Evolutionary conservation across 2,888 invertebrate species (phyloP).

Genomic region (Keiferia lycopersicella): DNA sequence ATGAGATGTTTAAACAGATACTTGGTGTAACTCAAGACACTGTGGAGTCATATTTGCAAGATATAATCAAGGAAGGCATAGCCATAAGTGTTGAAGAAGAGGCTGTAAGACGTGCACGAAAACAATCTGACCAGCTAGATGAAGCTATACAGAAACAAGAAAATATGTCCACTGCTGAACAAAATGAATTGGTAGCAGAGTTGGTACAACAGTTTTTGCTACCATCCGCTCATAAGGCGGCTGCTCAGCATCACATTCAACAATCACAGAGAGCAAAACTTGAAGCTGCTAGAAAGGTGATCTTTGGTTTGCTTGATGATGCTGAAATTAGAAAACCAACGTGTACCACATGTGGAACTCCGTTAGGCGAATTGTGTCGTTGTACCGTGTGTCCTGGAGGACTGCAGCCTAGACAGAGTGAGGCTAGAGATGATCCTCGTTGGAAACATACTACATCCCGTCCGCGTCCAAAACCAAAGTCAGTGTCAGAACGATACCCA

Average conservation of each 20-base stretch:
- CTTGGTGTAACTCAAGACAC: constrained; percentile 71
- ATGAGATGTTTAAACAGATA: constrained; percentile 89
- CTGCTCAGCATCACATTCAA: constrained; percentile 50
- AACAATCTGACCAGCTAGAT: constrained; percentile 49
- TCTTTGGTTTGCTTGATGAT: constrained; percentile 57
- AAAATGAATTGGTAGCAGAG: constrained; percentile 80
- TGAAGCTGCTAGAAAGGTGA: constrained; percentile 48
- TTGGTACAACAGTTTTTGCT: constrained; percentile 82
- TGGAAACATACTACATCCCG: constrained; percentile 44
- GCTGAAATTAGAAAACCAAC: constrained; percentile 49
- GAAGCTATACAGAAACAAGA: constrained; percentile 39
- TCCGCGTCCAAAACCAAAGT: constrained; percentile 45
- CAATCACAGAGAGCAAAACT: constrained; percentile 49
- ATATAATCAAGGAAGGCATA: constrained; percentile 60
- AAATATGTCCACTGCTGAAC: constrained; percentile 67
- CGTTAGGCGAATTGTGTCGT: constrained; percentile 48
- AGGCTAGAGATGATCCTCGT: constrained; percentile 51
- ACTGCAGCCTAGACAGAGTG: constrained; percentile 42
- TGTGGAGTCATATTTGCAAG: constrained; percentile 64
- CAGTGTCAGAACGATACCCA: constrained; percentile 48
- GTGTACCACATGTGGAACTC: constrained; percentile 55
- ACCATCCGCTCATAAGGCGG: constrained; percentile 70
- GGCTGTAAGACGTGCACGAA: constrained; percentile 46
- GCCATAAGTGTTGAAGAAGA: constrained; percentile 59
- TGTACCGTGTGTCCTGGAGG: constrained; percentile 48